Conservation (phyloP, 1,140 invertebrate genomes). For the Leptoteleia sp. region DNA sequence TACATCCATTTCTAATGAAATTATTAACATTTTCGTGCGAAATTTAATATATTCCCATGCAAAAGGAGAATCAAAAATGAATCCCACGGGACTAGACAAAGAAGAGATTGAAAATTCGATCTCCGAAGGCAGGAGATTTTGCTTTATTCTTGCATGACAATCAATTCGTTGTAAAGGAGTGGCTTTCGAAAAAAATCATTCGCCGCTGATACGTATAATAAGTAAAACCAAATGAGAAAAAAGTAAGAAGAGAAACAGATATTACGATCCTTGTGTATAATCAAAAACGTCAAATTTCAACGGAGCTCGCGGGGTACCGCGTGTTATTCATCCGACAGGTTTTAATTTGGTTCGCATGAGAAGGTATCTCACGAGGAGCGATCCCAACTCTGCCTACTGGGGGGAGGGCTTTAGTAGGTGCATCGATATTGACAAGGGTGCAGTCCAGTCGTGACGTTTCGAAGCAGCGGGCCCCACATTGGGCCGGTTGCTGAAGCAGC, state of each 20-base stretch:
- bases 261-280: slow-evolving; percentile 72
- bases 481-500: slow-evolving; percentile 69
- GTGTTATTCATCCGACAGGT: slow-evolving; percentile 80
- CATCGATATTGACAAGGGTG: slow-evolving; percentile 82
- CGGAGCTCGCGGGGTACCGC: slow-evolving; percentile 73
- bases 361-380: slow-evolving; percentile 71
- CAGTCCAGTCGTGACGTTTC: slow-evolving; percentile 72
- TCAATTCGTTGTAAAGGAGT: slow-evolving; percentile 68
- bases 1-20: no score
- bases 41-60: slow-evolving; percentile 27
- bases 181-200: slow-evolving; percentile 68
- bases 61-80: slow-evolving; percentile 27
- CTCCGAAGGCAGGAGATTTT: slow-evolving; percentile 48
- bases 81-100: slow-evolving; percentile 47
- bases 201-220: slow-evolving; percentile 67
- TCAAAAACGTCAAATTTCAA: slow-evolving; percentile 79
- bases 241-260: slow-evolving; percentile 56
- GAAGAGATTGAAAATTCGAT: slow-evolving; percentile 61
- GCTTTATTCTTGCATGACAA: slow-evolving; percentile 66
- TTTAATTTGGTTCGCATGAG: slow-evolving; percentile 80
- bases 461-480: slow-evolving; percentile 66
- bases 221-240: slow-evolving; percentile 62
- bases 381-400: slow-evolving; percentile 60
- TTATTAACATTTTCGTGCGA: slow-evolving; percentile 31
- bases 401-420: slow-evolving; percentile 68